These are phyloP conservation scores for Electrona antarctica DNA, from an alignment of 2,113 vertebrate genomes.

Conservation along the genomic window DNA sequence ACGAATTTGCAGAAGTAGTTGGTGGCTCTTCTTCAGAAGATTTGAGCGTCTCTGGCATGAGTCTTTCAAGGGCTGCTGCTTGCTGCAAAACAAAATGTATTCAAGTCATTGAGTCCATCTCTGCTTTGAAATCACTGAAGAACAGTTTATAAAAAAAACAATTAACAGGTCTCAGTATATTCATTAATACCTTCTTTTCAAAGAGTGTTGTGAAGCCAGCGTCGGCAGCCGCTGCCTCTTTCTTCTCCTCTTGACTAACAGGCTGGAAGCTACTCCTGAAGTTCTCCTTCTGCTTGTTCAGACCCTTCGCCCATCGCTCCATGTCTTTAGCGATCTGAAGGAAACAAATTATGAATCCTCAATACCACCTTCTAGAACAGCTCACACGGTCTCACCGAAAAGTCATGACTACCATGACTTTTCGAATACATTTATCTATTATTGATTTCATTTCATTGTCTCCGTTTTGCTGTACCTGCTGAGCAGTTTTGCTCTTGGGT, in stretches of 20 bases:
- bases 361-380: not conserved
- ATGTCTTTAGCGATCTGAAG: conserved; percentile 97
- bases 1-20: conserved; percentile 44
- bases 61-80: conserved; percentile 85
- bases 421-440: too few species aligned
- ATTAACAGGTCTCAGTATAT: too few species aligned
- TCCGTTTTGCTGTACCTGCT: conserved; percentile 82
- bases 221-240: conserved; percentile 94
- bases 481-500: conserved; percentile 98
- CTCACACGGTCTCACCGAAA: too few species aligned
- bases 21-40: conserved; percentile 86
- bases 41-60: conserved; percentile 85
- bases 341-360: not conserved
- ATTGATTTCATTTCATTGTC: not conserved
- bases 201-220: conserved; percentile 91
- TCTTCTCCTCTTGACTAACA: conserved; percentile 91
- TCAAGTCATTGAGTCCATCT: not conserved
- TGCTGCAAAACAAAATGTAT: conserved; percentile 62
- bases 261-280: conserved; percentile 97
- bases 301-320: conserved; percentile 99
- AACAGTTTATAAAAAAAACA: not conserved
- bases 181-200: conserved; percentile 91
- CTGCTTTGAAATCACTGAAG: not conserved
- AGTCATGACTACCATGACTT: not conserved
- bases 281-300: conserved; percentile 98